These are phyloP conservation scores for Acrobasis repandana DNA, from an alignment of 2,888 invertebrate genomes.

Conservation along the genomic window DNA sequence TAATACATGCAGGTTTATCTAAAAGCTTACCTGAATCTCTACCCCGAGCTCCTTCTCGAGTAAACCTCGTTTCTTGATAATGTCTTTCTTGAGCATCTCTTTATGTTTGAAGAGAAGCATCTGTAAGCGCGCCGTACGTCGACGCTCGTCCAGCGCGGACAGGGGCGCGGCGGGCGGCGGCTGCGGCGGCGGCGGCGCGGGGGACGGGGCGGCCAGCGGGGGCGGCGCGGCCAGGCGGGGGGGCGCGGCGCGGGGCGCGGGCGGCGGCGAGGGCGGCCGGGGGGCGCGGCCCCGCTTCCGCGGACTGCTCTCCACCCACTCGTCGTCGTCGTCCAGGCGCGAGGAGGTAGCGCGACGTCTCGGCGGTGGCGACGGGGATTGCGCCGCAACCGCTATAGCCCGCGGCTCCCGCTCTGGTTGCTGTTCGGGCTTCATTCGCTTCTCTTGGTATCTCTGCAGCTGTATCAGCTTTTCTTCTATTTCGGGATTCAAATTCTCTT, in stretches of 20 bases:
- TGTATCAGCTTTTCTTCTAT: slow-evolving; percentile 95
- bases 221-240: slow-evolving; percentile 57
- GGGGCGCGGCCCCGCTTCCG: slow-evolving; percentile 53
- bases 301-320: slow-evolving; percentile 70
- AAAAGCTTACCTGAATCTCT: slow-evolving; percentile 88
- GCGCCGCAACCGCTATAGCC: slow-evolving; percentile 41
- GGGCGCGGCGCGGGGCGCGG: slow-evolving; percentile 48
- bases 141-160: slow-evolving; percentile 70
- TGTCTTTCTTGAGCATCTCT: slow-evolving; percentile 95
- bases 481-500: slow-evolving; percentile 95
- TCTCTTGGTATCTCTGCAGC: slow-evolving; percentile 92
- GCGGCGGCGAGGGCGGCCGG: slow-evolving; percentile 36
- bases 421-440: slow-evolving; percentile 86
- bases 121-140: slow-evolving; percentile 84
- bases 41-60: slow-evolving; percentile 94
- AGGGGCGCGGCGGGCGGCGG: slow-evolving; percentile 33
- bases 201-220: slow-evolving; percentile 35
- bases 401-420: slow-evolving; percentile 64
- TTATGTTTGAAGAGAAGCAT: slow-evolving; percentile 93
- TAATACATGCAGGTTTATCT: background rate
- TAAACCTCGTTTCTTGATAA: slow-evolving; percentile 93
- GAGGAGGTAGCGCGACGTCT: slow-evolving; percentile 56
- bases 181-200: slow-evolving; percentile 32
- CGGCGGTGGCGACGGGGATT: slow-evolving; percentile 53
- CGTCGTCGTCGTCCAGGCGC: slow-evolving; percentile 69